A percentile compares a stretch with the other conserved stretches of the same genome.
These are phyloP conservation scores for Arge pagana DNA, from an alignment of 2,888 invertebrate genomes.

Conservation along the genomic window DNA sequence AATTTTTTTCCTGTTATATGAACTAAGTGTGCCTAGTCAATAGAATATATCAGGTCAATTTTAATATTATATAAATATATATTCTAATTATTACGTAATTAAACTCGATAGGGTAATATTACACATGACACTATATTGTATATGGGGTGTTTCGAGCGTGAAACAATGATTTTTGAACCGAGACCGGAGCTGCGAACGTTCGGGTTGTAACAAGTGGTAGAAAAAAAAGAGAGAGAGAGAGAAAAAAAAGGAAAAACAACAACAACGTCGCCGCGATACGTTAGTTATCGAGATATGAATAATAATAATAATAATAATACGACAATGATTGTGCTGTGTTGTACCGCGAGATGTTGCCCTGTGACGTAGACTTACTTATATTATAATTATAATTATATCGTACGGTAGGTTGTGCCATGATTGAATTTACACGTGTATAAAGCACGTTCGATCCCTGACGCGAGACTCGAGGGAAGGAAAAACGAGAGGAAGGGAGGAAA, in stretches of 20 bases:
- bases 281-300: conserved; percentile 23
- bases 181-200: too few relatives aligned
- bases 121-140: not conserved
- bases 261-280: conserved; percentile 23
- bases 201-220: not conserved
- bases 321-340: conserved; percentile 59
- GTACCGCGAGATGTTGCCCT: conserved; percentile 58
- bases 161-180: conserved; percentile 28
- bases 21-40: conserved; percentile 71
- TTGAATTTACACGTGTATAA: conserved; percentile 42
- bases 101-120: conserved; percentile 30
- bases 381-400: conserved; percentile 50
- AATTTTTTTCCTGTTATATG: conserved; percentile 64
- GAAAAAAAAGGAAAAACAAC: conserved; percentile 24
- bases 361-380: conserved; percentile 43
- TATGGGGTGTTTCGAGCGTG: too few relatives aligned
- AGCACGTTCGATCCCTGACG: not conserved
- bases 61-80: conserved; percentile 54
- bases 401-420: conserved; percentile 28
- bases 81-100: conserved; percentile 34
- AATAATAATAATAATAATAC: conserved; percentile 46
- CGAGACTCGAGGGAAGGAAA: not conserved
- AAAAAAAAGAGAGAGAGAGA: conserved; percentile 27
- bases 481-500: conserved; percentile 28
- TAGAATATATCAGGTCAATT: conserved; percentile 68